Conservation (phyloP, 2,888 invertebrate genomes). For the Ichneumoninae sp. region DNA sequence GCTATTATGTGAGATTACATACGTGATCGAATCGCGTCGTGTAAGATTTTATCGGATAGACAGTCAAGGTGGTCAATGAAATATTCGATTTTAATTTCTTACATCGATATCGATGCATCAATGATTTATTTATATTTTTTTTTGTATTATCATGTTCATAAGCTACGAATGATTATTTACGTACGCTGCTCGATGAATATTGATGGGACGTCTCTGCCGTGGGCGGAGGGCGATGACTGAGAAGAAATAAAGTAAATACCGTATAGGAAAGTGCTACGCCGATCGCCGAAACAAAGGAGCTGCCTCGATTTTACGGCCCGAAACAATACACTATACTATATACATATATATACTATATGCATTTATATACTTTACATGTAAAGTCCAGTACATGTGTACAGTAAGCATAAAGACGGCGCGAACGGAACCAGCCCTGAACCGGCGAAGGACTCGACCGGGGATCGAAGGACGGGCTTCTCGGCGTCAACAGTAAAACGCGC, state of each 20-base stretch:
- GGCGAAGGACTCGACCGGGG: constrained; percentile 75
- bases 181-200: constrained; percentile 15
- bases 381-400: background rate
- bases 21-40: constrained; percentile 52
- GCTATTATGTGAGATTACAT: constrained; percentile 41
- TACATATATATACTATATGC: no score
- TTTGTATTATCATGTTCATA: constrained; percentile 15
- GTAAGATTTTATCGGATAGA: constrained; percentile 48
- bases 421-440: constrained; percentile 74
- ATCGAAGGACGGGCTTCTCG: constrained; percentile 74
- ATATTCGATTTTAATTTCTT: constrained; percentile 19
- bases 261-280: background rate
- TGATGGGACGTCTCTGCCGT: constrained; percentile 10
- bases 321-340: background rate
- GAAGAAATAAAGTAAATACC: constrained; percentile 17
- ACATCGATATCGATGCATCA: constrained; percentile 4
- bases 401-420: constrained; percentile 24
- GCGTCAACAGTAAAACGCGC: constrained; percentile 68
- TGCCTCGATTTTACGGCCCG: constrained; percentile 24
- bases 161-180: constrained; percentile 21
- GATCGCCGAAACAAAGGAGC: constrained; percentile 45
- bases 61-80: constrained; percentile 48
- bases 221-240: constrained; percentile 32
- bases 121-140: constrained; percentile 29
- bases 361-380: background rate